These are phyloP conservation scores for Metopolophium dirhodum DNA, from an alignment of 1,140 invertebrate genomes.

Conservation along the genomic window DNA sequence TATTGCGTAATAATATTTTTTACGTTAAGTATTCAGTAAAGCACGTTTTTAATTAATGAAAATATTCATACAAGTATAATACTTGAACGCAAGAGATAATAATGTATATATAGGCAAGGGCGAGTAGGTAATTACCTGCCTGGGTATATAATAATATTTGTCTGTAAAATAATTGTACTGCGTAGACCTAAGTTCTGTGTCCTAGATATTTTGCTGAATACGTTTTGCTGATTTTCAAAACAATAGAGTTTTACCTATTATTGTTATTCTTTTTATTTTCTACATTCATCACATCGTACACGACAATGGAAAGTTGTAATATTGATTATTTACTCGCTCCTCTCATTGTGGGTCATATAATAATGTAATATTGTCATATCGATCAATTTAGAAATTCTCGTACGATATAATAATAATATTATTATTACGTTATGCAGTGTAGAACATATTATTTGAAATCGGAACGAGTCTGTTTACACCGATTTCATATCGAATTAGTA, in stretches of 20 bases:
- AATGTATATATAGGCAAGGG: not conserved
- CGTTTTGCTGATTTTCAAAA: slow-evolving; percentile 18
- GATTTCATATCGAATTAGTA: not conserved
- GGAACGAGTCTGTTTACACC: not conserved
- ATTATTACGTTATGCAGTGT: not conserved
- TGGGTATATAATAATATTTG: not conserved
- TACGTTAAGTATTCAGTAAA: not conserved
- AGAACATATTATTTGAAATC: not conserved
- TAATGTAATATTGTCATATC: not conserved
- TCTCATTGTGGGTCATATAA: slow-evolving; percentile 14
- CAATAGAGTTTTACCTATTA: slow-evolving; percentile 11
- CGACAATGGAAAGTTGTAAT: slow-evolving; percentile 22
- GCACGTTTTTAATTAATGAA: slow-evolving; percentile 4
- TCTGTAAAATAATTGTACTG: not conserved
- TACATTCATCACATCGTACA: slow-evolving; percentile 5
- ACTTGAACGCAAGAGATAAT: not conserved
- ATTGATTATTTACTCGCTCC: not conserved
- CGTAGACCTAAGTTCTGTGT: not conserved
- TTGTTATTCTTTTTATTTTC: not conserved
- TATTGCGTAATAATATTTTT: not conserved
- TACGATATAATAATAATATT: not conserved
- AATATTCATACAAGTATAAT: not conserved
- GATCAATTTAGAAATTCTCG: slow-evolving; percentile 2
- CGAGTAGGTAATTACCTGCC: not conserved
- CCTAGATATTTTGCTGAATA: not conserved